Conservation (phyloP, 2,888 invertebrate species). For the Drosophila stalkeri region DNA sequence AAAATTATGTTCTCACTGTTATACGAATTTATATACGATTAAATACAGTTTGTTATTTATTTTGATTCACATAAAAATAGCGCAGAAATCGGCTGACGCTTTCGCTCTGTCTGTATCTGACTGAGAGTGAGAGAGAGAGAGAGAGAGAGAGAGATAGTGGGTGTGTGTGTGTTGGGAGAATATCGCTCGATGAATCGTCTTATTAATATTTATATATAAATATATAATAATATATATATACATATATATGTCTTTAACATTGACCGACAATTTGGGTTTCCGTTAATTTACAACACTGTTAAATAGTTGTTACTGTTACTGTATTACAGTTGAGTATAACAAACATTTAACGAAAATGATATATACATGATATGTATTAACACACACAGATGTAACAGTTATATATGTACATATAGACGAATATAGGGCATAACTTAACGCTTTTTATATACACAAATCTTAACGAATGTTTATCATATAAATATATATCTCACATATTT, state of each 20-base stretch:
- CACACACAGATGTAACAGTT: background rate
- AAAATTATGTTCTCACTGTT: conserved; percentile 28
- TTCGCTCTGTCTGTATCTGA: conserved; percentile 15
- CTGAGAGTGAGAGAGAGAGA: conserved; percentile 6
- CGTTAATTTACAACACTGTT: conserved; percentile 44
- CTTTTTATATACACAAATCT: conserved; percentile 23
- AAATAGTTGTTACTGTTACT: conserved; percentile 1
- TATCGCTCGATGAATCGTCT: background rate
- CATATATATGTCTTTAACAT: conserved; percentile 43
- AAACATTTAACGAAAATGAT: conserved; percentile 44
- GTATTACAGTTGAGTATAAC: conserved; percentile 25
- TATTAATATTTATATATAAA: conserved; percentile 1
- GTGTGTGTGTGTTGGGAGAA: conserved; percentile 7
- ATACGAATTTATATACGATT: conserved; percentile 29
- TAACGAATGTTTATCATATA: conserved; percentile 45
- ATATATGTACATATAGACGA: background rate
- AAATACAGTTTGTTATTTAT: conserved; percentile 55
- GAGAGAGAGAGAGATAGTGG: conserved; percentile 14
- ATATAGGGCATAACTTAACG: background rate
- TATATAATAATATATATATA: background rate
- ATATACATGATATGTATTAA: conserved; percentile 3
- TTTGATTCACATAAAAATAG: conserved; percentile 76
- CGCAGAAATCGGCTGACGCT: conserved; percentile 66
- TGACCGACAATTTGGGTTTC: conserved; percentile 66
- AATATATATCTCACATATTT: conserved; percentile 67